Conservation (phyloP, 2,797 vertebrate species). For the Pseudocheirus occidentalis region DNA sequence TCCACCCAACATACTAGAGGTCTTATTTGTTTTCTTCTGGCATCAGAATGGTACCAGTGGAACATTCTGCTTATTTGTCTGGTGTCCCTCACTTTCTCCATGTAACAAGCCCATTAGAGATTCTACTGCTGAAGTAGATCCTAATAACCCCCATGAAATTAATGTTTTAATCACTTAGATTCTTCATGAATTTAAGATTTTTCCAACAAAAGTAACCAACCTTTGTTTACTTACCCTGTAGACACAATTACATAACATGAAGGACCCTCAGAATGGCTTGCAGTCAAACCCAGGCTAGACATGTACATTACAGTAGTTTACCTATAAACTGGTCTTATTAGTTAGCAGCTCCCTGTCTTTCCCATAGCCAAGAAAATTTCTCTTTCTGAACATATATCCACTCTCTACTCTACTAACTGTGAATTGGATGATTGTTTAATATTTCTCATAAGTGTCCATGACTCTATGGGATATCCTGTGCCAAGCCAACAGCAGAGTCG, state of each 20-base stretch:
- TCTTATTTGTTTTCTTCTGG: not conserved
- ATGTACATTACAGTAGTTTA: not conserved
- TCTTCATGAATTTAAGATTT: conserved; percentile 59
- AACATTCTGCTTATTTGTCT: not conserved
- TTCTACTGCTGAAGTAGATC: not conserved
- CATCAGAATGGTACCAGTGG: not conserved
- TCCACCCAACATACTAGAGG: not conserved
- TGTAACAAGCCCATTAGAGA: not conserved
- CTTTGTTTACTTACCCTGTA: conserved; percentile 26
- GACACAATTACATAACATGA: conserved; percentile 35
- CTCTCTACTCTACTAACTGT: too few relatives aligned
- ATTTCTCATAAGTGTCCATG: conserved; percentile 66
- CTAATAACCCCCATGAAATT: not conserved
- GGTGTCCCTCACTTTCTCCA: not conserved
- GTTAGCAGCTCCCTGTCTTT: too few relatives aligned
- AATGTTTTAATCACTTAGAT: conserved; percentile 14
- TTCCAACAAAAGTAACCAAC: conserved; percentile 41
- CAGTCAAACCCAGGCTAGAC: not conserved
- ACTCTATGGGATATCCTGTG: conserved; percentile 47
- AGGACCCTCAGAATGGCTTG: not conserved
- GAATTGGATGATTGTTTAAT: conserved; percentile 63
- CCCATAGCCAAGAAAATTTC: too few relatives aligned
- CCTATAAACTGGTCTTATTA: not conserved
- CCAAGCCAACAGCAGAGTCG: conserved; percentile 42
- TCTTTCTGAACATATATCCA: too few relatives aligned